phyloP scores from a whole-genome alignment of 2,113 vertebrate species.

The Poecilia latipinna region DNA sequence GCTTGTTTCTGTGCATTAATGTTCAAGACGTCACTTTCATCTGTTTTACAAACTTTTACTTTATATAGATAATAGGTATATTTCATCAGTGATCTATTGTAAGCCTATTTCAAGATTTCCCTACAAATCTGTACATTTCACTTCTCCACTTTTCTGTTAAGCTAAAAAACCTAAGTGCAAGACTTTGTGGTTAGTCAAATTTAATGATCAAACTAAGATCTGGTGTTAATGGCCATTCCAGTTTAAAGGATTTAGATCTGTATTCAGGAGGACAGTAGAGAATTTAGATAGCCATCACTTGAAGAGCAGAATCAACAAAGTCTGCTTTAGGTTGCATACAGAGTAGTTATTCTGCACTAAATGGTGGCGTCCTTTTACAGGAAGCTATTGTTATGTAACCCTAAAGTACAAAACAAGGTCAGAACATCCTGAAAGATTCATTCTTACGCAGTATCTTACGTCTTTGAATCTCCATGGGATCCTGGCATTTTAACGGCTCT shows the following conservation, averaged over 20 bases:
- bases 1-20: no score
- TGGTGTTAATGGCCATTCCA: background rate
- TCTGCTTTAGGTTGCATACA: background rate
- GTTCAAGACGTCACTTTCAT: no score
- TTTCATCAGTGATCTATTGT: background rate
- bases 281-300: background rate
- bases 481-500: no score
- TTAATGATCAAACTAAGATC: background rate
- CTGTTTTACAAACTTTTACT: background rate
- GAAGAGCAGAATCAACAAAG: background rate
- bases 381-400: background rate
- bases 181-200: background rate
- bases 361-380: background rate
- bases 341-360: background rate
- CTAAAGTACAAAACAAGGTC: slow-evolving; percentile 2
- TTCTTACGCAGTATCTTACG: background rate
- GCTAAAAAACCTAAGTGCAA: background rate
- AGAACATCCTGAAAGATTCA: background rate
- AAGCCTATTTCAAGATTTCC: background rate
- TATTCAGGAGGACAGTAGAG: background rate
- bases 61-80: no score
- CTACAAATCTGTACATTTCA: background rate
- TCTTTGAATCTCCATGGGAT: background rate
- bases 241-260: background rate
- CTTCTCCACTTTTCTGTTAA: background rate